These are phyloP conservation scores for Gallinago jamesoni DNA, from an alignment of 2,113 vertebrate genomes.

Conservation along the genomic window DNA sequence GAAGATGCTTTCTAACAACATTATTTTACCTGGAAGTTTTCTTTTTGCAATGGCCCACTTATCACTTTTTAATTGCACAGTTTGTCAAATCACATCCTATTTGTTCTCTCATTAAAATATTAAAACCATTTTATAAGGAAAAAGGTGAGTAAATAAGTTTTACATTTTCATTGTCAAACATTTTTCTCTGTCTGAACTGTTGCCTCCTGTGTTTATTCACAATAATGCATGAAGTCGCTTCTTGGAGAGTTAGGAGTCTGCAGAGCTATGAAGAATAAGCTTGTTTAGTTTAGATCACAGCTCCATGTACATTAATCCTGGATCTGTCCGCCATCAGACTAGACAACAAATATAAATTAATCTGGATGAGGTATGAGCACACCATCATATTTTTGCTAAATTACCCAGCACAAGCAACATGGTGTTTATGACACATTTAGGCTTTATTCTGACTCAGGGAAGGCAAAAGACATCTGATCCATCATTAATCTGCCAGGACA, in stretches of 20 bases:
- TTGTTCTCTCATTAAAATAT: neutral
- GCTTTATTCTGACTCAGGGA: neutral
- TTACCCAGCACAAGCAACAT: neutral
- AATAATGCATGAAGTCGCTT: neutral
- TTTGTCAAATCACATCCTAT: neutral
- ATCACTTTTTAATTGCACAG: neutral
- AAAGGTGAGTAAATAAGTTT: neutral
- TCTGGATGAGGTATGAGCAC: neutral
- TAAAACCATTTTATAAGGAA: neutral
- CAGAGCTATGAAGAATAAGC: neutral
- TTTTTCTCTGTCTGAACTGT: neutral
- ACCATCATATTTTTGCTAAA: neutral
- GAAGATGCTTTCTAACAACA: neutral
- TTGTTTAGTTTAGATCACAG: conserved; percentile 8
- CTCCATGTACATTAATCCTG: conserved; percentile 4
- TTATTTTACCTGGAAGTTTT: neutral
- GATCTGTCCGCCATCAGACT: neutral
- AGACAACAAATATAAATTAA: conserved; percentile 25
- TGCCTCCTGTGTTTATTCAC: neutral
- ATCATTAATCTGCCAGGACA: neutral
- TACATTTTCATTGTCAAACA: neutral
- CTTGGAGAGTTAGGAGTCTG: neutral
- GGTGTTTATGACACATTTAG: neutral
- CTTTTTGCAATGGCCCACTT: neutral
- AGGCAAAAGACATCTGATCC: neutral